Base-by-base conservation (phyloP, 2,797 vertebrate species). In the Muscicapa striata region DNA sequence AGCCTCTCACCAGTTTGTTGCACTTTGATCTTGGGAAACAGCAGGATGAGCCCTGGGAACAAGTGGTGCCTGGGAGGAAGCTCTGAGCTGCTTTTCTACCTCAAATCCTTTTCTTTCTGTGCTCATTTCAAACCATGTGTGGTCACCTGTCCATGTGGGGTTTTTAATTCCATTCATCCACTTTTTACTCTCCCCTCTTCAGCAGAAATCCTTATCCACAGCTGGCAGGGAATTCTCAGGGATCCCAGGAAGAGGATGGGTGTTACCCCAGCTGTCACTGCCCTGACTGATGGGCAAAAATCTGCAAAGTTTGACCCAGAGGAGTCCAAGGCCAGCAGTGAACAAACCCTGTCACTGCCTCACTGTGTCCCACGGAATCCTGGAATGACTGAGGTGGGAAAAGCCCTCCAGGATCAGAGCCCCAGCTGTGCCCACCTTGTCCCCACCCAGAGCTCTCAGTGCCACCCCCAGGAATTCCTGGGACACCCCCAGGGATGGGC, bases 321-420 rank as follows among this genome's bases (percentile, higher is more conserved):
- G 43, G 34, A 2, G 3, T 29, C 48, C 32, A 34, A 32, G 16
- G 26, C 18, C 54, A 51, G 79, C 40, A 38, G 14, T 5, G 48
- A 54, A 14, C n/a, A 45, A 32, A 15, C 21, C 48, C 79, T 38
- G 22, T 3, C 57, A 7, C 9, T 62, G 79, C 67, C n/a, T 11
- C 77, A 1, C 29, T 13, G 48, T 32, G 66, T 36, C 38, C 45
- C 22, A 3, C 9, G 20, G 46, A 61, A 26, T 61, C 32, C 40
- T 6, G 9, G 49, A 5, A 52, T 81, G 1, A 1, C 0, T 45
- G 49, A 15, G 40, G 7, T 0, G 6, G 49, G n/a, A 32, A 45
- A 78, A 36, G 1, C 15, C 38, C 20, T 23, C 32, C 38, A 1
- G 16, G 45, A 5, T 9, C 57, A 20, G 2, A 51, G 5, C 11